Conservation (phyloP, 2,797 vertebrate genomes). For the Gallinago stenura region DNA sequence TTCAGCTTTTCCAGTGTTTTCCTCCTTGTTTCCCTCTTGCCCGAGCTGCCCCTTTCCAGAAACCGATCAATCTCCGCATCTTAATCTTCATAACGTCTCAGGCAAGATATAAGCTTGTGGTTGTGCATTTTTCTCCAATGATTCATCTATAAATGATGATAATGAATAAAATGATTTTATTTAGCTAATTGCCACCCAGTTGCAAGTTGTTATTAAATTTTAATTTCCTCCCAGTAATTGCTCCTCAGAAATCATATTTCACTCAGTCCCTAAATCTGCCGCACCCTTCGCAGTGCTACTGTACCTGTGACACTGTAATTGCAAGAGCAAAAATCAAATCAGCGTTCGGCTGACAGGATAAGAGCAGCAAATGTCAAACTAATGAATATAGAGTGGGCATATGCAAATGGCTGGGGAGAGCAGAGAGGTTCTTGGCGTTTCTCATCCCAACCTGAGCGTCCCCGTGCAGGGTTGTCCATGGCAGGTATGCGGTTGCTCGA, state of each 20-base stretch:
- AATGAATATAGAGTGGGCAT: slow-evolving; percentile 24
- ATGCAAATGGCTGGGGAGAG: slow-evolving; percentile 21
- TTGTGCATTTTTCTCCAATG: background rate
- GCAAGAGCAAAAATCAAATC: slow-evolving; percentile 25
- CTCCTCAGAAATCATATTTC: background rate
- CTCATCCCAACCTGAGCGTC: background rate
- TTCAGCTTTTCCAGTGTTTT: background rate
- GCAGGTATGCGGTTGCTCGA: background rate
- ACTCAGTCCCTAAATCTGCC: background rate
- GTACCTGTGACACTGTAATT: slow-evolving; percentile 20
- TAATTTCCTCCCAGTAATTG: background rate
- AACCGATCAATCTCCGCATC: rapidly evolving
- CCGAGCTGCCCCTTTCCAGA: background rate
- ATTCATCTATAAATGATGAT: background rate
- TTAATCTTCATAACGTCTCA: background rate
- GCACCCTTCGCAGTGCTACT: background rate
- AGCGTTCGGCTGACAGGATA: slow-evolving; percentile 33
- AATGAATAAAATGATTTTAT: background rate
- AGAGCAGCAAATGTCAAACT: slow-evolving; percentile 38
- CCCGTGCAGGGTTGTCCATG: no score
- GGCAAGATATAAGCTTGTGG: background rate
- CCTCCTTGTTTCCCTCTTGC: background rate
- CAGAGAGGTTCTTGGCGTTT: background rate
- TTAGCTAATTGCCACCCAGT: background rate
- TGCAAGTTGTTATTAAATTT: slow-evolving; percentile 1